A percentile compares a stretch with the other conserved stretches of the same genome.
These are phyloP conservation scores for Tamandua tetradactyla DNA, from an alignment of 2,797 vertebrate genomes.

Conservation along the genomic window DNA sequence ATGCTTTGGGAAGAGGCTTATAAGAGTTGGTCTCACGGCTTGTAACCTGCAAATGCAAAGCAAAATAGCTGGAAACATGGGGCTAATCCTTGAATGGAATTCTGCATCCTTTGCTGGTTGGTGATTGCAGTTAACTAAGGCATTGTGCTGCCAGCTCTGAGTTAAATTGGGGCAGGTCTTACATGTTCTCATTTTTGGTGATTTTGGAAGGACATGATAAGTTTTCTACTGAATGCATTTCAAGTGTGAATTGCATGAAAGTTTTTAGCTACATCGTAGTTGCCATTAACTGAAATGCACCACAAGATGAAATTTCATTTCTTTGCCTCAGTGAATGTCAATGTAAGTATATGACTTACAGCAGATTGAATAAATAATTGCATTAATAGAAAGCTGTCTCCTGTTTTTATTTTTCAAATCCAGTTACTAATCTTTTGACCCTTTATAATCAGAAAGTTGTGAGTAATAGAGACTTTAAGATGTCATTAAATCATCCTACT, in stretches of 20 bases:
- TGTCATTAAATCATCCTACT: not conserved
- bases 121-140: not conserved
- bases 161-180: not conserved
- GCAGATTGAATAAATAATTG: slow-evolving; percentile 30
- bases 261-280: slow-evolving; percentile 45
- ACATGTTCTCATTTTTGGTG: not conserved
- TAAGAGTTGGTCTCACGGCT: not conserved
- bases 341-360: slow-evolving; percentile 34
- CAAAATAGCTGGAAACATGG: rapidly evolving
- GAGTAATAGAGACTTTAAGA: slow-evolving; percentile 20
- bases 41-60: not conserved
- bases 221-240: slow-evolving; percentile 20
- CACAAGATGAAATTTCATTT: slow-evolving; percentile 57
- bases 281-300: slow-evolving; percentile 24
- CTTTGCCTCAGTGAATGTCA: slow-evolving; percentile 48
- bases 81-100: not conserved
- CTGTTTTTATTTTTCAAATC: slow-evolving; percentile 58
- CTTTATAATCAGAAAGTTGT: slow-evolving; percentile 5
- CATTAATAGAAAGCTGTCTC: not conserved
- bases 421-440: slow-evolving; percentile 44
- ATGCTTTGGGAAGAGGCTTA: not conserved
- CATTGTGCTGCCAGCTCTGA: not conserved
- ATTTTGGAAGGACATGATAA: slow-evolving; percentile 20
- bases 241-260: not conserved
- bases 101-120: not conserved